Evolutionary conservation across 2,888 invertebrate species (phyloP), one percentile per base, ranked within the genome.

Genomic region (Erebia epiphron): DNA sequence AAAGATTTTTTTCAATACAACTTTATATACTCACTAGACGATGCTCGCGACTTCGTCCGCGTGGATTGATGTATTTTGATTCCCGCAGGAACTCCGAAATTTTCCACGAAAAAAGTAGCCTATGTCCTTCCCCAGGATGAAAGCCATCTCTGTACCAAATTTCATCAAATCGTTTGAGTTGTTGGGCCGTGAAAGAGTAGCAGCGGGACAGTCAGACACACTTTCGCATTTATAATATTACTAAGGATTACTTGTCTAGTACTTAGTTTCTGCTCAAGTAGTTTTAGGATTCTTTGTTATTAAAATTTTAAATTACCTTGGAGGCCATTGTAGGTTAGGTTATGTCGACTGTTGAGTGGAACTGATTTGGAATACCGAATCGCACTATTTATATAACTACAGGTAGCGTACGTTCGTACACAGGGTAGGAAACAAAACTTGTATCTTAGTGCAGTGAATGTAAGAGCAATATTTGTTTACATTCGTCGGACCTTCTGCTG

Each of bases 321-420:
- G 70, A 72, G 52, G 72, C 73, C 75, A 75, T 75, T 75, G 70
- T 73, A 69, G 70, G 73, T 75, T 35, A 35, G 35, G 75, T 72
- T 68, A 64, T 70, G 67, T 76, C 73, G 73, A 75, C 69, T 72
- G 65, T 56, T 69, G 73, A 74, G 66, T 75, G 68, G 65, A 76
- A 75, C 75, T 76, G 73, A 70, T 57, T 73, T 61, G 41, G 43
- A 26, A 41, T 16, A 41, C 68, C 35, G 11, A 52, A 43, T 66
- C 41, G 71, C 67, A 73, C 73, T 75, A 76, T 76, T 75, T 76
- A 76, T 76, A 76, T 67, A 70, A 65, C 26, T 54, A 49, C 46
- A 66, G 49, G 46, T 14, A 46, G 11, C 18, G 4, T 60, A 69
- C 66, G 60, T 73, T 74, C 73, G 60, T 67, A 66, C 56, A 73